A percentile compares a stretch with the other conserved stretches of the same genome.
Conservation (phyloP, 2,113 vertebrate genomes). For the Chaetops frenatus region DNA sequence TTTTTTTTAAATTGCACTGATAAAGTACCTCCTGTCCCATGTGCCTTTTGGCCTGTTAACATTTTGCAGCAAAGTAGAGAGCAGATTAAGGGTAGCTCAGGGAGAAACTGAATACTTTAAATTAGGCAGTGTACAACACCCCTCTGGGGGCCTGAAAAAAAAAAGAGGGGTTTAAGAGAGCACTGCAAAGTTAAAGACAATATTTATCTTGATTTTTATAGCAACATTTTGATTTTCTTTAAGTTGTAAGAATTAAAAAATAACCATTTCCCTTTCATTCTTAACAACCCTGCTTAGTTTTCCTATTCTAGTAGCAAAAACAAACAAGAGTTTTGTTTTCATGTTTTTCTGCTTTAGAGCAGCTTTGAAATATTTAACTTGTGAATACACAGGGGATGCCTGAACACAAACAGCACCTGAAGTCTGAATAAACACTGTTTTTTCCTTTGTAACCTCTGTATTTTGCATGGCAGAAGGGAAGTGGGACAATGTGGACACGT, state of each 20-base stretch:
- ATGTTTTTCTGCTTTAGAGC: background rate
- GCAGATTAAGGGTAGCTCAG: conserved; percentile 64
- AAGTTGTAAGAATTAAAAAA: background rate
- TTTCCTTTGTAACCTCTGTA: background rate
- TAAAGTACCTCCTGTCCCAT: conserved; percentile 68
- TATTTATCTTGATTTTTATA: background rate
- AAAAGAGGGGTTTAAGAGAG: conserved; percentile 33
- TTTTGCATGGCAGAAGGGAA: background rate
- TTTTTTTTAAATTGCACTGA: conserved; percentile 72
- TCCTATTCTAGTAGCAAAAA: background rate
- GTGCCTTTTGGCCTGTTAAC: conserved; percentile 70
- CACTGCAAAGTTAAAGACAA: background rate
- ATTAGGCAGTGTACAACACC: conserved; percentile 51
- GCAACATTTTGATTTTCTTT: background rate
- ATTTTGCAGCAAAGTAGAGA: conserved; percentile 70
- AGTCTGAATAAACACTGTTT: background rate
- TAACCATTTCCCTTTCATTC: background rate
- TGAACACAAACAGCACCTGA: conserved; percentile 7
- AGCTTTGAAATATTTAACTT: background rate
- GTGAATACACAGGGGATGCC: background rate
- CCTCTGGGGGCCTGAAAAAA: conserved; percentile 51
- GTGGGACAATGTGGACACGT: rapidly evolving
- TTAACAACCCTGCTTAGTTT: background rate
- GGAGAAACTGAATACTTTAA: conserved; percentile 73
- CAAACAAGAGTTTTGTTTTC: background rate